Conservation (phyloP, 2,888 invertebrate genomes). For the Macrophya alboannulata region DNA sequence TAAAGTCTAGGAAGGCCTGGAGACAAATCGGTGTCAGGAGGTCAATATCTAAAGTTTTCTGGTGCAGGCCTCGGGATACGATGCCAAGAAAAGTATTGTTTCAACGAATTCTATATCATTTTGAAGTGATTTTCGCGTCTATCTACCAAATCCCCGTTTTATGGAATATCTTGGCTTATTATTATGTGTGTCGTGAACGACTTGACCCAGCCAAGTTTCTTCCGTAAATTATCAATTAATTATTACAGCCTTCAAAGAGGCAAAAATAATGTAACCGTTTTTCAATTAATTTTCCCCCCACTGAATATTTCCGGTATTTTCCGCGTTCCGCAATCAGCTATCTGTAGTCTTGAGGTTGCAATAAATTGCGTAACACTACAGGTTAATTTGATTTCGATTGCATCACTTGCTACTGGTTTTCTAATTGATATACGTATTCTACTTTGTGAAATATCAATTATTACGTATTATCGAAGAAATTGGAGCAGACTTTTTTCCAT, state of each 20-base stretch:
- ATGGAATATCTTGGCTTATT: background rate
- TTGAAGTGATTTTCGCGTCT: background rate
- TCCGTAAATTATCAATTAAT: background rate
- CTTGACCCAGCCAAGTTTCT: slow-evolving; percentile 38
- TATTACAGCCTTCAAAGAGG: background rate
- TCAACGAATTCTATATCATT: slow-evolving; percentile 6
- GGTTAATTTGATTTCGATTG: slow-evolving; percentile 15
- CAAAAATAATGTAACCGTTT: background rate
- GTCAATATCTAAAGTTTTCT: slow-evolving; percentile 66
- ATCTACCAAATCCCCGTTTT: background rate
- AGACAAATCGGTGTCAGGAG: slow-evolving; percentile 61
- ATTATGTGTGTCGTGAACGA: background rate
- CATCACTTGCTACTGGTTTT: slow-evolving; percentile 21
- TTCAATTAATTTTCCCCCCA: slow-evolving; percentile 14
- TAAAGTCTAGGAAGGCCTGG: slow-evolving; percentile 8
- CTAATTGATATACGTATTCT: background rate
- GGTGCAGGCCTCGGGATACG: slow-evolving; percentile 41
- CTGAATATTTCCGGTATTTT: background rate
- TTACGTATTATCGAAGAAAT: slow-evolving; percentile 20
- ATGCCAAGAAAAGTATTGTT: slow-evolving; percentile 67
- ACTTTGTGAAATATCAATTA: background rate
- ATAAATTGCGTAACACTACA: slow-evolving; percentile 19
- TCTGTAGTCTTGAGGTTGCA: background rate
- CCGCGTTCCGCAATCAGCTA: background rate
- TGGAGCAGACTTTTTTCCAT: background rate